Conservation (phyloP, 2,888 invertebrate species). For the Epinotia bilunana region DNA sequence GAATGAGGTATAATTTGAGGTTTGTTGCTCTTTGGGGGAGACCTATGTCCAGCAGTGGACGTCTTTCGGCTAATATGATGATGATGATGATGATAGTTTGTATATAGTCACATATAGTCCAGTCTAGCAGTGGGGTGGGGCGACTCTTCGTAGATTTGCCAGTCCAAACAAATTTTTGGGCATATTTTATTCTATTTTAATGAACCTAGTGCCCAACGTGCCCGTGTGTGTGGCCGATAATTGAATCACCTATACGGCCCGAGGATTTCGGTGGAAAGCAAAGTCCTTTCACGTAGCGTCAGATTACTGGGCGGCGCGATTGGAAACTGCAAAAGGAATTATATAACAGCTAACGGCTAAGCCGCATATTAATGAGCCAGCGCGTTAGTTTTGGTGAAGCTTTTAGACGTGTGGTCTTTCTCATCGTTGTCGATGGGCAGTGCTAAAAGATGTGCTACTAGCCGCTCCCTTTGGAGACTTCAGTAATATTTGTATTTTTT, state of each 20-base stretch:
- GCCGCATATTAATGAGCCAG: slow-evolving; percentile 18
- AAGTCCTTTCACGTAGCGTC: slow-evolving; percentile 31
- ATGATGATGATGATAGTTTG: no score
- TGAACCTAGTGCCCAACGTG: slow-evolving; percentile 2
- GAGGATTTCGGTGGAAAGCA: slow-evolving; percentile 29
- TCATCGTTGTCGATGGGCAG: not conserved
- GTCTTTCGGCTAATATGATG: no score
- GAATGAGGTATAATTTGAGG: no score
- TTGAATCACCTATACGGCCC: slow-evolving; percentile 22
- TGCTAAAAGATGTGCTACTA: no score
- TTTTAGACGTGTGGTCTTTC: not conserved
- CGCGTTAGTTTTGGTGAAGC: not conserved
- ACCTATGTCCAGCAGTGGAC: no score
- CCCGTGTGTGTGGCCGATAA: slow-evolving; percentile 17
- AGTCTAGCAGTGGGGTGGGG: not conserved
- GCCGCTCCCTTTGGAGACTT: no score
- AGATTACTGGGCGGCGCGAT: slow-evolving; percentile 17
- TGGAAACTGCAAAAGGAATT: slow-evolving; percentile 23
- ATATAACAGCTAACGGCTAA: slow-evolving; percentile 9
- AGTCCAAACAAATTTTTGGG: not conserved
- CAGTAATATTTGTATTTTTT: no score
- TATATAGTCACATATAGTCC: no score
- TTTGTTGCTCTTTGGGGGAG: no score
- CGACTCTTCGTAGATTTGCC: not conserved
- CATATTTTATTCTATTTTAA: not conserved